phyloP scores from a whole-genome alignment of 2,797 vertebrate genomes.

The Periparus ater region DNA sequence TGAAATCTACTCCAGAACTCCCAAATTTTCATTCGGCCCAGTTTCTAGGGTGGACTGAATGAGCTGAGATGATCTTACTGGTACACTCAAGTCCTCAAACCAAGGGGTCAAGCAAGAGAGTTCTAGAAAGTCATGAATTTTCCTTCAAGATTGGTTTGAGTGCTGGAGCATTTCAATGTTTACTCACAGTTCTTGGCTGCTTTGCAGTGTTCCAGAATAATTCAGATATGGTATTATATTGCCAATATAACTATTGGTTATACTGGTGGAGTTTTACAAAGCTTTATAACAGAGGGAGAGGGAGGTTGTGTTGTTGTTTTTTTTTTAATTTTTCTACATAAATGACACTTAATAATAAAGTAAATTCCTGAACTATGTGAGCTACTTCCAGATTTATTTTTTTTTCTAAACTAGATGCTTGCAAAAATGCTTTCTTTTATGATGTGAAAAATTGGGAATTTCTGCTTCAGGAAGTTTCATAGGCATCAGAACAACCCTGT shows the following conservation, averaged over 20 bases:
- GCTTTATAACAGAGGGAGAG: neutral
- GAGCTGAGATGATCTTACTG: neutral
- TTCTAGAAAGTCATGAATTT: neutral
- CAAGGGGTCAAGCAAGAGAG: neutral
- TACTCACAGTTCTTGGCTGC: neutral
- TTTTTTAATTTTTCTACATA: neutral
- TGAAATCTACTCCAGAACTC: neutral
- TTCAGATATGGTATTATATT: neutral
- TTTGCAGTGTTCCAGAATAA: neutral
- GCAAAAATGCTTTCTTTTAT: neutral
- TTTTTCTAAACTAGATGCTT: neutral
- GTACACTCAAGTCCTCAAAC: neutral
- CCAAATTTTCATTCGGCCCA: neutral
- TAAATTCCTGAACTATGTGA: neutral
- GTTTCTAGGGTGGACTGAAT: neutral
- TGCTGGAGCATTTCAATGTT: neutral
- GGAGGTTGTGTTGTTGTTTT: neutral
- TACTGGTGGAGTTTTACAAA: neutral
- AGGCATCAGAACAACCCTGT: neutral
- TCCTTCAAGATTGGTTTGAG: neutral
- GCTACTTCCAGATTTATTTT: neutral
- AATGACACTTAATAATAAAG: neutral
- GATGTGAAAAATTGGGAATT: neutral
- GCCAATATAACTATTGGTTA: neutral
- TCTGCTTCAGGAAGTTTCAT: neutral